Evolutionary conservation across 2,888 invertebrate species (phyloP).

Genomic region (Mythimna lalbum): DNA sequence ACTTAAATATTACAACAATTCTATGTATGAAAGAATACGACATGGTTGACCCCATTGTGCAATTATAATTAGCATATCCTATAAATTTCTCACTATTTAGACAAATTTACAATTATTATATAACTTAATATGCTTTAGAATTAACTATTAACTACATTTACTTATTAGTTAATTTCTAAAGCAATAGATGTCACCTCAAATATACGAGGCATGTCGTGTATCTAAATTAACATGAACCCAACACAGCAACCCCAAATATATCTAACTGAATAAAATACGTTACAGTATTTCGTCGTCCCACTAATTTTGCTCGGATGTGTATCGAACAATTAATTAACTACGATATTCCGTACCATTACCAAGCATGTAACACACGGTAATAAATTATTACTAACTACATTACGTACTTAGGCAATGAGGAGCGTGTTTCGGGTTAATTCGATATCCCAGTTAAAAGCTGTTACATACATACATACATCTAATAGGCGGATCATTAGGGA

Average conservation of each 20-base stretch:
- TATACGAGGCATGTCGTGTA: not conserved
- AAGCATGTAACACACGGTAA: conserved; percentile 56
- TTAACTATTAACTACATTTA: too few species aligned
- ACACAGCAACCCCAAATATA: not conserved
- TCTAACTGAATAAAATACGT: conserved; percentile 22
- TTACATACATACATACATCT: conserved; percentile 4
- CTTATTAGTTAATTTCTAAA: not conserved
- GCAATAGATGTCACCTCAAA: not conserved
- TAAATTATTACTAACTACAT: conserved; percentile 62
- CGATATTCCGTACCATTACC: conserved; percentile 70
- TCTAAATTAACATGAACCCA: not conserved
- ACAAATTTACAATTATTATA: too few species aligned
- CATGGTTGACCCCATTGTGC: too few species aligned
- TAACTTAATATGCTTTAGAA: too few species aligned
- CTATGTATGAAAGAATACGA: too few species aligned
- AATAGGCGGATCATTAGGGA: conserved; percentile 8
- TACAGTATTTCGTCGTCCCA: conserved; percentile 6
- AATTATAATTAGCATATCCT: too few species aligned
- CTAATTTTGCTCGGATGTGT: conserved; percentile 46
- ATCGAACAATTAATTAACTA: conserved; percentile 72
- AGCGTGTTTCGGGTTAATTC: conserved; percentile 46
- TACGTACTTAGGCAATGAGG: conserved; percentile 41
- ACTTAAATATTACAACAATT: too few species aligned
- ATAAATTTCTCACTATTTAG: too few species aligned
- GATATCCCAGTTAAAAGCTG: conserved; percentile 37